Evolutionary conservation across 2,888 invertebrate genomes (phyloP), one percentile per base, ranked within the genome.

Genomic region (Lysandra coridon): DNA sequence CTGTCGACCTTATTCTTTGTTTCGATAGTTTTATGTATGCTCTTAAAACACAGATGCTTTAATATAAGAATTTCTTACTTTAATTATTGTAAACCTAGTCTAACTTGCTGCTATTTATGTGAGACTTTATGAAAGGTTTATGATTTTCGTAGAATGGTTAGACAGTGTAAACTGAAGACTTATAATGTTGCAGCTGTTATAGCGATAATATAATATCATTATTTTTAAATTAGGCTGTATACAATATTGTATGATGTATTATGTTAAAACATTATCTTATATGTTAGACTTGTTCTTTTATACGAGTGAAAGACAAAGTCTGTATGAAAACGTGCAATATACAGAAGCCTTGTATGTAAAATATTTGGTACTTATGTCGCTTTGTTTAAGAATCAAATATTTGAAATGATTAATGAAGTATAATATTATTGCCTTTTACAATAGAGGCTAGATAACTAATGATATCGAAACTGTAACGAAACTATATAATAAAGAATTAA

Each of bases 311-410:
- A 69, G 69, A 69, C 37, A 69, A 33, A 37, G 69, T 69, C 69
- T 69, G 69, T 37, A 69, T 17, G 33, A 33, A 64, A 69, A 69
- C 33, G 37, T 69, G 69, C 69, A 69, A 69, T 69, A 69, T 69
- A 69, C 14, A 17, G 4, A 33, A 69, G 33, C 69, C 69, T 69
- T 69, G 14, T 69, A 33, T 69, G 33, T 33, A 17, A 69, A 69
- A 33, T 69, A 69, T 69, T 69, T 69, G 33, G 5, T 69, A 69
- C 69, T 69, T 69, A 69, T 69, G 33, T 33, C 33, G 33, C 33
- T 5, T 69, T 37, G 1, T 69, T 69, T 69, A 69, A 37, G 69
- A 69, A 69, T 69, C 33, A 69, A 69, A 69, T 37, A 69, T 69
- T 69, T 69, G 69, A 69, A 69, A 64, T 30, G 23, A 23, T 23